Conservation (phyloP, 2,797 vertebrate genomes). For the Percopsis omiscomaycus region DNA sequence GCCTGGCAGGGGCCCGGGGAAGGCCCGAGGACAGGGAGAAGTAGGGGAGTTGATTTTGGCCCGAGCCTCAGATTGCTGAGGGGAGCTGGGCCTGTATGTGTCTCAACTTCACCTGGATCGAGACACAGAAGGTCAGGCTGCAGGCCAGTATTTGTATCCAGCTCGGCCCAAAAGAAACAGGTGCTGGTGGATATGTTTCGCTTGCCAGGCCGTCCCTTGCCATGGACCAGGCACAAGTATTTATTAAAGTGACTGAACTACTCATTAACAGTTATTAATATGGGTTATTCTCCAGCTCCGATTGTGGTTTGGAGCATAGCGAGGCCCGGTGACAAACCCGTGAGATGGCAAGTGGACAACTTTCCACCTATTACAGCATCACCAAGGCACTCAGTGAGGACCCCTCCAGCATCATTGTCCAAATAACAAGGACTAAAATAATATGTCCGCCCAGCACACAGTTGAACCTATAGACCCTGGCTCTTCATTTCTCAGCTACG, state of each 20-base stretch:
- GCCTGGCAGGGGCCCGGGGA: slow-evolving; percentile 21
- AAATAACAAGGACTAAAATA: slow-evolving; percentile 49
- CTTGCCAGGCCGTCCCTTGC: slow-evolving; percentile 35
- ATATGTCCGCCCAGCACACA: slow-evolving; percentile 17
- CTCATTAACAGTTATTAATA: slow-evolving; percentile 68
- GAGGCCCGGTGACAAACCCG: slow-evolving; percentile 31
- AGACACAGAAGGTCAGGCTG: slow-evolving; percentile 36
- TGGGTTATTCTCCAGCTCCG: slow-evolving; percentile 57
- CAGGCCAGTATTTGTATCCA: slow-evolving; percentile 7
- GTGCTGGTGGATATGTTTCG: slow-evolving; percentile 29
- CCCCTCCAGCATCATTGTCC: slow-evolving; percentile 32
- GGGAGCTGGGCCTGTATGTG: slow-evolving; percentile 41
- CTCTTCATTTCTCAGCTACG: slow-evolving; percentile 29
- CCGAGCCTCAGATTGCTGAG: slow-evolving; percentile 24
- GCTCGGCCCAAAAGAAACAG: slow-evolving; percentile 53
- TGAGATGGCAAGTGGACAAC: slow-evolving; percentile 47
- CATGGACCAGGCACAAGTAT: slow-evolving; percentile 55
- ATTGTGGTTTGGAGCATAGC: slow-evolving; percentile 41
- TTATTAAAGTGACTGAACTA: slow-evolving; percentile 68
- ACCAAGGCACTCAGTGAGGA: slow-evolving; percentile 36
- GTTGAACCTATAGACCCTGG: slow-evolving; percentile 17
- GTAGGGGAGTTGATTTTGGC: slow-evolving; percentile 57
- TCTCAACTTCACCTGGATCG: slow-evolving; percentile 53
- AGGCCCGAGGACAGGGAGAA: slow-evolving; percentile 18
- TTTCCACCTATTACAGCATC: slow-evolving; percentile 52